phyloP scores from a whole-genome alignment of 2,113 vertebrate genomes.

The Perognathus longimembris region DNA sequence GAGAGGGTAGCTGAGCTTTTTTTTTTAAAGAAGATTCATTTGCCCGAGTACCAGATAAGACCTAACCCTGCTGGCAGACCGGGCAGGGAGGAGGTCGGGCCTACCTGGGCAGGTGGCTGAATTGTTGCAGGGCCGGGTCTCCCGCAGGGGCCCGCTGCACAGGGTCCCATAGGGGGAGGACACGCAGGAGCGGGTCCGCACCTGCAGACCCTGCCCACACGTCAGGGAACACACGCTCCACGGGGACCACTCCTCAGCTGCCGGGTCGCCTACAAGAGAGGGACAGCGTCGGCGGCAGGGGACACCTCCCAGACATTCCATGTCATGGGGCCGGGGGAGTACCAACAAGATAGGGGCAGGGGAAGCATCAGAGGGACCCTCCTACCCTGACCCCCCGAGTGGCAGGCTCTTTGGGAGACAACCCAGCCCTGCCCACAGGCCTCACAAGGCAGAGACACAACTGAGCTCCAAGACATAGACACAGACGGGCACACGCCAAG shows the following conservation, averaged over 20 bases:
- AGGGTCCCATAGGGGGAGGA: slow-evolving; percentile 98
- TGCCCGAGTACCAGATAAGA: slow-evolving; percentile 24
- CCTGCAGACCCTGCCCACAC: slow-evolving; percentile 97
- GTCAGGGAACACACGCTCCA: slow-evolving; percentile 99
- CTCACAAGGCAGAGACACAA: slow-evolving; percentile 39
- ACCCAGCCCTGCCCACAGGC: slow-evolving; percentile 67
- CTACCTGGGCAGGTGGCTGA: slow-evolving; percentile 96
- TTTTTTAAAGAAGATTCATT: neutral
- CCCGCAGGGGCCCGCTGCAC: slow-evolving; percentile 96
- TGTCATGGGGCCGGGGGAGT: neutral
- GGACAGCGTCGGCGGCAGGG: slow-evolving; percentile 71
- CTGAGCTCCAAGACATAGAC: slow-evolving; percentile 70
- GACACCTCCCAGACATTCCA: slow-evolving; percentile 48
- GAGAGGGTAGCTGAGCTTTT: neutral
- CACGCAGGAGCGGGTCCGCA: slow-evolving; percentile 97
- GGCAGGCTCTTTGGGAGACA: slow-evolving; percentile 15
- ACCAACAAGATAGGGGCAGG: neutral
- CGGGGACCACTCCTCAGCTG: slow-evolving; percentile 98
- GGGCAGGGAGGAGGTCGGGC: slow-evolving; percentile 50
- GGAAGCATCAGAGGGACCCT: slow-evolving; percentile 17
- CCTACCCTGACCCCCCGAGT: slow-evolving; percentile 67
- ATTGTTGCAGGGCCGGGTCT: slow-evolving; percentile 97
- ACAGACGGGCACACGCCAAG: slow-evolving; percentile 72
- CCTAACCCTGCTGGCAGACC: slow-evolving; percentile 45
- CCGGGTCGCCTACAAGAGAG: slow-evolving; percentile 93